phyloP scores from a whole-genome alignment of 2,797 vertebrate genomes.

The Melanitta fusca region DNA sequence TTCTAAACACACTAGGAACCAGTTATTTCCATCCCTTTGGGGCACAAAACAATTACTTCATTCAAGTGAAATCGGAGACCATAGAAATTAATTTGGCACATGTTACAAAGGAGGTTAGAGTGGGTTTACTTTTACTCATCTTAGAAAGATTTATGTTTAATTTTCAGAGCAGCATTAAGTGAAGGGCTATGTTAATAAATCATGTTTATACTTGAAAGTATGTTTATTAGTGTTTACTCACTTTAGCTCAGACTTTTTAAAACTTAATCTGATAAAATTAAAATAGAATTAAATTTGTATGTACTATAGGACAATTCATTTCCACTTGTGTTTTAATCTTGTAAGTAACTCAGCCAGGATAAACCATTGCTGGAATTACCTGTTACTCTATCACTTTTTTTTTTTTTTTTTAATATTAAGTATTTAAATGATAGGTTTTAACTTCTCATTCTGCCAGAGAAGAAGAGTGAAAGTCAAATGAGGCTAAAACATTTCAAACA shows the following conservation, averaged over 20 bases:
- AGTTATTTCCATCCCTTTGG: not conserved
- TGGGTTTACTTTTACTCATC: not conserved
- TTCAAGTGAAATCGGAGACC: conserved; percentile 10
- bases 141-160: not conserved
- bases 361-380: not conserved
- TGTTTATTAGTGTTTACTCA: not conserved
- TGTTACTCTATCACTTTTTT: not conserved
- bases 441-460: not conserved
- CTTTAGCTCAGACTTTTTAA: not conserved
- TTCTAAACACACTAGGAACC: not conserved
- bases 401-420: not conserved
- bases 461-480: not conserved
- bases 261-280: not conserved
- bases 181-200: not conserved
- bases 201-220: not conserved
- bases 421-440: not conserved
- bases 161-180: conserved; percentile 14
- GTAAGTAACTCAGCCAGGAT: not conserved
- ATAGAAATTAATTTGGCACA: conserved; percentile 35
- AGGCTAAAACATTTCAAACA: not conserved
- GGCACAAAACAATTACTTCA: conserved; percentile 17
- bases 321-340: not conserved
- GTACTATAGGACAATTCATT: not conserved
- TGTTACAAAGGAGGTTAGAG: not conserved
- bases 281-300: not conserved